Evolutionary conservation across 1,140 invertebrate species (phyloP).

Genomic region (Macrobrachium nipponense): DNA sequence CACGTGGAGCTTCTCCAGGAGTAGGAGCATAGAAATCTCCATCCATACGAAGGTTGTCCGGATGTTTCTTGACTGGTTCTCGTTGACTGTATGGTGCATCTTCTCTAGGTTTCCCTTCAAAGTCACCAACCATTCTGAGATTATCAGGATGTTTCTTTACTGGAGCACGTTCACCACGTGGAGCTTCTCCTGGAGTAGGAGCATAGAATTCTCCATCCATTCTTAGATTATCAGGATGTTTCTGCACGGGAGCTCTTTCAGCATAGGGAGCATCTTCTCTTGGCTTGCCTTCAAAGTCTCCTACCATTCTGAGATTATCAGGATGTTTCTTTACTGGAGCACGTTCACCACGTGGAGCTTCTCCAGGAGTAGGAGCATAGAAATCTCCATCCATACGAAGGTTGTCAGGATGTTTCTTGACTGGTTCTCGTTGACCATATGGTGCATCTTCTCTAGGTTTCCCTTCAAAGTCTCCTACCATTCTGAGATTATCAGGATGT

Average conservation of each 20-base stretch:
- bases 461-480: conserved; percentile 45
- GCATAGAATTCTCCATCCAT: conserved; percentile 42
- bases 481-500: conserved; percentile 43
- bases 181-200: conserved; percentile 30
- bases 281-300: conserved; percentile 9
- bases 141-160: conserved; percentile 43
- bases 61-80: conserved; percentile 23
- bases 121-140: conserved; percentile 31
- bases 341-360: conserved; percentile 2
- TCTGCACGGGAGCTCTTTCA: conserved; percentile 72
- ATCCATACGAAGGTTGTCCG: conserved; percentile 41
- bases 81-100: conserved; percentile 31
- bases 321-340: conserved; percentile 6
- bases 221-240: conserved; percentile 58
- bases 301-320: background rate
- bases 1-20: conserved; percentile 34
- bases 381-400: conserved; percentile 13
- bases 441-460: conserved; percentile 38
- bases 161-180: conserved; percentile 32
- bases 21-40: conserved; percentile 43
- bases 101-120: conserved; percentile 38
- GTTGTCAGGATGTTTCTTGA: background rate
- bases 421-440: background rate
- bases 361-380: conserved; percentile 1
- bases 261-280: conserved; percentile 63